Percentiles rank a stretch among this genome's conserved stretches.
phyloP scores from a whole-genome alignment of 2,888 invertebrate species.

The Drosophila anomalata region DNA sequence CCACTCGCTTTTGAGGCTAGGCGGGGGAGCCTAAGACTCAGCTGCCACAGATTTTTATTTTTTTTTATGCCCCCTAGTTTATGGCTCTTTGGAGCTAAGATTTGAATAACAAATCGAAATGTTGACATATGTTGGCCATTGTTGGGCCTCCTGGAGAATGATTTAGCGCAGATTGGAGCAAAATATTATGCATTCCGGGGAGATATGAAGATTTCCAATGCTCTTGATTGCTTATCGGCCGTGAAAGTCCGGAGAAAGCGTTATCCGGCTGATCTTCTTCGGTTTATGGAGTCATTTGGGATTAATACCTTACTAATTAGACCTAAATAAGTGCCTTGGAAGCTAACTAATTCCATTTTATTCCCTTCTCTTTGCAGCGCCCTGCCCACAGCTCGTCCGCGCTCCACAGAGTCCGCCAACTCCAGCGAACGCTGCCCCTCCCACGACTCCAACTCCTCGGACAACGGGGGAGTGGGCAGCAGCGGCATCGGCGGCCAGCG shows the following conservation, averaged over 20 bases:
- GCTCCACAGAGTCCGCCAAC: conserved; percentile 83
- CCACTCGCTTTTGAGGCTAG: conserved; percentile 9
- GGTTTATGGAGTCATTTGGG: conserved; percentile 9
- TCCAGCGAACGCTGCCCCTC: conserved; percentile 90
- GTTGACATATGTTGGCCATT: conserved; percentile 81
- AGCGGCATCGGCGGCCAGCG: conserved; percentile 35
- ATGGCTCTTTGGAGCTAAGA: conserved; percentile 50
- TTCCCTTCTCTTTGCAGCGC: conserved; percentile 69
- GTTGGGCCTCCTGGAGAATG: conserved; percentile 45
- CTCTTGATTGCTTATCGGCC: conserved; percentile 47
- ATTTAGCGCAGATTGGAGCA: conserved; percentile 26
- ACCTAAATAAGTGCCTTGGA: neutral
- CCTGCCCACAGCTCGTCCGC: conserved; percentile 82
- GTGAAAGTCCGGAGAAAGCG: conserved; percentile 60
- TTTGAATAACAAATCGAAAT: conserved; percentile 81
- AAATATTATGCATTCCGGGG: conserved; percentile 19
- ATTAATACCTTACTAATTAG: conserved; percentile 24
- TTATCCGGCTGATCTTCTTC: neutral
- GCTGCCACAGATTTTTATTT: conserved; percentile 28
- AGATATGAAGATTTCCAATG: conserved; percentile 45
- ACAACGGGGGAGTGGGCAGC: conserved; percentile 84
- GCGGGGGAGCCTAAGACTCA: conserved; percentile 3
- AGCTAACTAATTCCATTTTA: neutral
- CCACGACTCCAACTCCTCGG: conserved; percentile 90
- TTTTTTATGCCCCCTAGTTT: conserved; percentile 45